Conservation (phyloP, 2,888 invertebrate species). For the Fragum sueziense region DNA sequence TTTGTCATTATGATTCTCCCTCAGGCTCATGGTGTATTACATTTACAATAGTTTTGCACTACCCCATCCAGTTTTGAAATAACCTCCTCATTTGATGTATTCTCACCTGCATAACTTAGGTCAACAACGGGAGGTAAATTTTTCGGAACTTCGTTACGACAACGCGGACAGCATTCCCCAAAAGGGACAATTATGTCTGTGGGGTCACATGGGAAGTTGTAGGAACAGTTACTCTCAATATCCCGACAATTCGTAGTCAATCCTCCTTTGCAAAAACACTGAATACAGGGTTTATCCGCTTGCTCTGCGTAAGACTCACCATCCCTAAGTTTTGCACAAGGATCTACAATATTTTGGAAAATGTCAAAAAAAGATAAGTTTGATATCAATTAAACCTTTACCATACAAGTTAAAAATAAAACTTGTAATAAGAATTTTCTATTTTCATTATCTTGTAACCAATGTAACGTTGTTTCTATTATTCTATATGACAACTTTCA, state of each 20-base stretch:
- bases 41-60: neutral
- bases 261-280: conserved; percentile 43
- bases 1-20: neutral
- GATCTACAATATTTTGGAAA: conserved; percentile 15
- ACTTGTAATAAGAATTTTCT: no score
- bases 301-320: conserved; percentile 49
- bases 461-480: no score
- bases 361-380: no score
- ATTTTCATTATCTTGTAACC: no score
- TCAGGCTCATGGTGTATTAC: no score
- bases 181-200: conserved; percentile 43
- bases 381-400: no score
- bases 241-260: conserved; percentile 36
- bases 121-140: neutral
- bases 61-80: no score
- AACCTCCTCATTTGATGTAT: conserved; percentile 33
- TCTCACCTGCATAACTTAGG: conserved; percentile 41
- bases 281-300: conserved; percentile 43
- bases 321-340: conserved; percentile 29
- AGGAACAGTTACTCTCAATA: conserved; percentile 32
- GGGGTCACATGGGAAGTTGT: conserved; percentile 30
- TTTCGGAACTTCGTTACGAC: conserved; percentile 5
- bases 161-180: conserved; percentile 50
- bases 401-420: no score
- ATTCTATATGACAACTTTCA: no score